Conservation (phyloP, 2,113 vertebrate species). For the Symphodus melops region DNA sequence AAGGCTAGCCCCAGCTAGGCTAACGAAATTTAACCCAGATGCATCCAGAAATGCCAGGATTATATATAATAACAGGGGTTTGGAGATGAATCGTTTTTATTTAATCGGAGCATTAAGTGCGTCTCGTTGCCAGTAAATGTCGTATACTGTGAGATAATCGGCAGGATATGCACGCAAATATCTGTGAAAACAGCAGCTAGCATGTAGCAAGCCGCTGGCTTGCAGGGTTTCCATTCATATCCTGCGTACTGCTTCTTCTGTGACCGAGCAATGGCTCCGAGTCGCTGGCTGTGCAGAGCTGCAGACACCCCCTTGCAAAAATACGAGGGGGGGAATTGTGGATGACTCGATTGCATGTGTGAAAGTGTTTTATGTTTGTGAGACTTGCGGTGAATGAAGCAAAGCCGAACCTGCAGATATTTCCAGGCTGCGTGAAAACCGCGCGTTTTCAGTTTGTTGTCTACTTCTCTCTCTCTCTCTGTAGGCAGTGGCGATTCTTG, state of each 20-base stretch:
- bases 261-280: constrained; percentile 69
- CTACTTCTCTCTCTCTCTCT: constrained; percentile 2
- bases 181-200: constrained; percentile 70
- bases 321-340: too few relatives aligned
- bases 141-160: not conserved
- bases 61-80: not conserved
- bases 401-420: constrained; percentile 13
- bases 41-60: constrained; percentile 42
- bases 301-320: not conserved
- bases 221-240: constrained; percentile 80
- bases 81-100: constrained; percentile 8
- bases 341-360: not conserved
- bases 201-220: constrained; percentile 70
- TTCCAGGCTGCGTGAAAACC: constrained; percentile 64
- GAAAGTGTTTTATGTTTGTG: not conserved
- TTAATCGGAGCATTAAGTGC: constrained; percentile 1
- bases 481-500: not conserved
- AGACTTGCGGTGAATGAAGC: constrained; percentile 3
- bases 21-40: constrained; percentile 73
- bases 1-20: constrained; percentile 73
- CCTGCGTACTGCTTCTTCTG: constrained; percentile 71
- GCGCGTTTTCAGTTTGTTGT: constrained; percentile 80
- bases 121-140: not conserved
- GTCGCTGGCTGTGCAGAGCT: constrained; percentile 51
- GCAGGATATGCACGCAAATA: constrained; percentile 42